phyloP scores from a whole-genome alignment of 2,797 vertebrate genomes.

The Falco berigora region DNA sequence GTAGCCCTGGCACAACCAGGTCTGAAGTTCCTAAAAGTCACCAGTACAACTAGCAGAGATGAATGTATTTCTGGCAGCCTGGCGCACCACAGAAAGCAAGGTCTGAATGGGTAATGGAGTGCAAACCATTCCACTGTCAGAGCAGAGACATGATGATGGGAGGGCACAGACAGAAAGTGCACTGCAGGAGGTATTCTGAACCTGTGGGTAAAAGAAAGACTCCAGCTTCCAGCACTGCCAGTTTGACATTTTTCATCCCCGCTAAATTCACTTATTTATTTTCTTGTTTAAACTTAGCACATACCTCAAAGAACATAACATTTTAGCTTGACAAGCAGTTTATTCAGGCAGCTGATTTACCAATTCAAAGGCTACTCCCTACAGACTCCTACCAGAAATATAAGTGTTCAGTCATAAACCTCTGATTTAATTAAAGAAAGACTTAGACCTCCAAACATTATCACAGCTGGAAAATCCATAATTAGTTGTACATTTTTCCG shows the following conservation, averaged over 20 bases:
- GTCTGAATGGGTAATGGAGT: background rate
- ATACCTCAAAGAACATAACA: background rate
- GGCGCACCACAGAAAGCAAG: background rate
- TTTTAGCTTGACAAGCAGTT: constrained; percentile 36
- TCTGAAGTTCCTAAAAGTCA: background rate
- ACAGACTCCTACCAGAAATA: constrained; percentile 54
- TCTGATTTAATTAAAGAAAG: constrained; percentile 58
- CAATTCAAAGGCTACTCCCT: constrained; percentile 55
- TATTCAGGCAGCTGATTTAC: constrained; percentile 63
- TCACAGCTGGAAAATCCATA: constrained; percentile 65
- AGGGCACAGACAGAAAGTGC: background rate
- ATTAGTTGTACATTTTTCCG: constrained; percentile 56
- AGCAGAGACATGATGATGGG: background rate
- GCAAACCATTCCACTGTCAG: accelerated
- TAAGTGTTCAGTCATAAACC: constrained; percentile 9
- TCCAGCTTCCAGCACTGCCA: background rate
- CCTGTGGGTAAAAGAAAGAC: background rate
- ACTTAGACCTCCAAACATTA: constrained; percentile 46
- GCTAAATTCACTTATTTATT: background rate
- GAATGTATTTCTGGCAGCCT: background rate
- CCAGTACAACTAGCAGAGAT: background rate
- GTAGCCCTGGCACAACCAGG: background rate
- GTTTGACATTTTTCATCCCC: background rate
- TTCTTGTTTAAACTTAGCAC: constrained; percentile 5
- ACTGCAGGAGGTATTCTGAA: background rate